Evolutionary conservation across 2,797 vertebrate species (phyloP).

Genomic region (Urocyon cinereoargenteus): DNA sequence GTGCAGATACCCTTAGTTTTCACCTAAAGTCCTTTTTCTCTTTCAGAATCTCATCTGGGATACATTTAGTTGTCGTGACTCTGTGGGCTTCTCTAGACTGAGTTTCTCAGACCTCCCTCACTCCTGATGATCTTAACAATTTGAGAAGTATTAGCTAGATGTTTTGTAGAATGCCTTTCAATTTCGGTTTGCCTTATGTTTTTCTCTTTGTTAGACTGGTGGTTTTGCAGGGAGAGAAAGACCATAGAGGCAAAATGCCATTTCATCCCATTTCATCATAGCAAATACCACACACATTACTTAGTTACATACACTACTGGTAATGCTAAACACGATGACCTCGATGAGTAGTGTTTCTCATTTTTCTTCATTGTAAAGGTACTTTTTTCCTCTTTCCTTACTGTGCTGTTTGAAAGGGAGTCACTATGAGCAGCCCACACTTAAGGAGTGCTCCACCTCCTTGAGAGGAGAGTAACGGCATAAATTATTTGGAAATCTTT

Average conservation of each 20-base stretch:
- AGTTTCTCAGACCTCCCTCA: neutral
- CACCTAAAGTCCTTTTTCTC: neutral
- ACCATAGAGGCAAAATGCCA: neutral
- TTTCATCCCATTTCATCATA: neutral
- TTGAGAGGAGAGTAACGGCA: neutral
- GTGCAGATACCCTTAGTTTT: neutral
- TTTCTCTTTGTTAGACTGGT: neutral
- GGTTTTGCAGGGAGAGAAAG: neutral
- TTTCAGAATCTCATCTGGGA: neutral
- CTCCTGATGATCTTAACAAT: neutral
- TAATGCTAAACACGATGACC: neutral
- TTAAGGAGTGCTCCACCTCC: neutral
- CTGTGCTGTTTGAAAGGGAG: neutral
- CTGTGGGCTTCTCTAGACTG: neutral
- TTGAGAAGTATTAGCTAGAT: neutral
- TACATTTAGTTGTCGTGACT: neutral
- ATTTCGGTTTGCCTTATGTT: neutral
- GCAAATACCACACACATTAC: neutral
- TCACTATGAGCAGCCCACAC: neutral
- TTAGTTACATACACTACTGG: too few relatives aligned
- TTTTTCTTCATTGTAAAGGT: neutral
- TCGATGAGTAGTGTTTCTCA: neutral
- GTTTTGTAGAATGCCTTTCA: neutral
- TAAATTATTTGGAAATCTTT: neutral
- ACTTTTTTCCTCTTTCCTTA: neutral